These are phyloP conservation scores for Dendroctonus valens DNA, from an alignment of 1,140 invertebrate species.

Conservation along the genomic window DNA sequence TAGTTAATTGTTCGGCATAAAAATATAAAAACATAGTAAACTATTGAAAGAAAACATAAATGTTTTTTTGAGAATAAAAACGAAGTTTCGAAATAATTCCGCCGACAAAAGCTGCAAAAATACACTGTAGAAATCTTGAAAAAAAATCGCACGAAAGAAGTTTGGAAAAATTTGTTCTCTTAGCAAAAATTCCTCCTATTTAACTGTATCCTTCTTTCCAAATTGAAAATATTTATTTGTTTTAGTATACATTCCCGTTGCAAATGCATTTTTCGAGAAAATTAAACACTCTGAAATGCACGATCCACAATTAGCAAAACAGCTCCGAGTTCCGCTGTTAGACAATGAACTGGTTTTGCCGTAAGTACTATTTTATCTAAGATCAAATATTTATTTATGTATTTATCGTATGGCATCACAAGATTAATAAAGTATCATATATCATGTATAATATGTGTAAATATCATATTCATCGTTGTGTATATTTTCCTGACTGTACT, in stretches of 20 bases:
- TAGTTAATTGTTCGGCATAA: too few species aligned
- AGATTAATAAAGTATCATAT: background rate
- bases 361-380: slow-evolving; percentile 19
- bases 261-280: slow-evolving; percentile 38
- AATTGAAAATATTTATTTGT: slow-evolving; percentile 29
- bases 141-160: background rate
- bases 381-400: background rate
- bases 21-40: too few species aligned
- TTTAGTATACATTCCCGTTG: slow-evolving; percentile 41
- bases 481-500: too few species aligned
- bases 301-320: slow-evolving; percentile 27
- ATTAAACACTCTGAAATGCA: slow-evolving; percentile 39
- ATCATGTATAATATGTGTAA: background rate
- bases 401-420: background rate
- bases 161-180: background rate
- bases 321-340: slow-evolving; percentile 8
- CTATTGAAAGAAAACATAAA: too few species aligned
- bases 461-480: background rate
- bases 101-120: background rate
- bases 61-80: too few species aligned
- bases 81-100: background rate
- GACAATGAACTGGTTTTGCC: slow-evolving; percentile 32
- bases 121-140: background rate
- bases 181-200: background rate
- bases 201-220: background rate